Evolutionary conservation across 53 echinoderm and acorn worm species (phyloP).

Genomic region (Luidia sarsii): DNA sequence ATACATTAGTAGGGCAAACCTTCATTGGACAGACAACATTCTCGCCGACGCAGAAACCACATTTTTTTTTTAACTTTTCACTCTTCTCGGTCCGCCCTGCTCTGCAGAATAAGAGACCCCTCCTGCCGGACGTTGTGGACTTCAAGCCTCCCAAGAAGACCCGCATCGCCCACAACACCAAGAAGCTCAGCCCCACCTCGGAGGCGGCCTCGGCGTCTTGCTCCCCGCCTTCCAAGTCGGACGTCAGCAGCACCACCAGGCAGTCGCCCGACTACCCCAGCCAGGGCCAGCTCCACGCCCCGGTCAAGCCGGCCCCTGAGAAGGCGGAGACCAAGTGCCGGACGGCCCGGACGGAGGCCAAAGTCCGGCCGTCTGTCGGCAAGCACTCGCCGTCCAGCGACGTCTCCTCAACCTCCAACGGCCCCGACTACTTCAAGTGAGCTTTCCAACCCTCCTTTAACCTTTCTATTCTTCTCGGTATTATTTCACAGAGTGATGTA

Average conservation of each 20-base stretch:
- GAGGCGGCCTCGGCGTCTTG: slow-evolving; percentile 58
- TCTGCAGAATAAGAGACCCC: slow-evolving; percentile 72
- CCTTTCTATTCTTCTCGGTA: not conserved
- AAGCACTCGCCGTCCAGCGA: slow-evolving; percentile 70
- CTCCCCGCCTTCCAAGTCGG: slow-evolving; percentile 68
- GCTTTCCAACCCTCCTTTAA: not conserved
- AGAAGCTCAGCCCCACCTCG: slow-evolving; percentile 63
- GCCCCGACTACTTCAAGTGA: slow-evolving; percentile 75
- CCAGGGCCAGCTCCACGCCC: slow-evolving; percentile 44
- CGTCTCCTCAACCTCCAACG: slow-evolving; percentile 72
- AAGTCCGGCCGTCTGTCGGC: slow-evolving; percentile 12
- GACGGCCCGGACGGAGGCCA: not conserved
- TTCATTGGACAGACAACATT: too few species aligned
- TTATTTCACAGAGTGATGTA: not conserved
- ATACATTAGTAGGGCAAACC: too few species aligned
- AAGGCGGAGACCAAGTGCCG: slow-evolving; percentile 4
- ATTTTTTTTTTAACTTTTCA: too few species aligned
- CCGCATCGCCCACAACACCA: slow-evolving; percentile 80
- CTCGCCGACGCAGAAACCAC: too few species aligned
- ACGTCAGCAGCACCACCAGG: slow-evolving; percentile 76
- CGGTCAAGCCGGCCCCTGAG: slow-evolving; percentile 18
- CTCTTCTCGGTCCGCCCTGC: too few species aligned
- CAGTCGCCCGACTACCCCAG: slow-evolving; percentile 74
- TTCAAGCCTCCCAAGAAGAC: slow-evolving; percentile 83
- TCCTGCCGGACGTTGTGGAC: slow-evolving; percentile 86